A percentile compares a stretch with the other conserved stretches of the same genome.
These are phyloP conservation scores for Hypselothyrea guttata DNA, from an alignment of 2,888 invertebrate genomes.

Conservation along the genomic window DNA sequence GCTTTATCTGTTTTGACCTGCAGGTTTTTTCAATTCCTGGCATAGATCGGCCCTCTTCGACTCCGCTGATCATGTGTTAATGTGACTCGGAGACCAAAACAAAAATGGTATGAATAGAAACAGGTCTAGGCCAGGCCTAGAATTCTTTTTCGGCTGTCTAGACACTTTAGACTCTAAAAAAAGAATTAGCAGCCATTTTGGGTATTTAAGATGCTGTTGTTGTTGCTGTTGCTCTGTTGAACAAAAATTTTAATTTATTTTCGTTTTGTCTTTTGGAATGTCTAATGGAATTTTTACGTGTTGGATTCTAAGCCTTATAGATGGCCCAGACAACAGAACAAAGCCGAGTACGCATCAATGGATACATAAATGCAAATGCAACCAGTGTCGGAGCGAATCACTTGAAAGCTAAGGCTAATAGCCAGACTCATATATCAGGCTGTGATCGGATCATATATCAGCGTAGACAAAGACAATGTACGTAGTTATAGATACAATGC, in stretches of 20 bases:
- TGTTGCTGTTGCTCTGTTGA: slow-evolving; percentile 33
- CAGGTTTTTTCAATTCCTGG: slow-evolving; percentile 47
- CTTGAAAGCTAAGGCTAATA: slow-evolving; percentile 57
- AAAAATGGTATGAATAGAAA: slow-evolving; percentile 11
- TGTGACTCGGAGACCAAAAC: slow-evolving; percentile 21
- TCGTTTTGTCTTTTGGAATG: slow-evolving; percentile 29
- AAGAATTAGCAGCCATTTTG: slow-evolving; percentile 54
- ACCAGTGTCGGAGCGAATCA: slow-evolving; percentile 32
- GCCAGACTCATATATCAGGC: slow-evolving; percentile 56
- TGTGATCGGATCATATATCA: slow-evolving; percentile 27
- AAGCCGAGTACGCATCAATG: slow-evolving; percentile 20
- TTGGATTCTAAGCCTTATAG: slow-evolving; percentile 25
- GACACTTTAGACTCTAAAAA: slow-evolving; percentile 26
- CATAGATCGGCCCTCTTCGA: slow-evolving; percentile 19
- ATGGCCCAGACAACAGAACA: slow-evolving; percentile 17
- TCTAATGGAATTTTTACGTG: slow-evolving; percentile 30
- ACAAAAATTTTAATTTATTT: slow-evolving; percentile 47
- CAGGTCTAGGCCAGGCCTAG: slow-evolving; percentile 50
- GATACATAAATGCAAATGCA: slow-evolving; percentile 47
- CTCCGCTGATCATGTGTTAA: slow-evolving; percentile 43
- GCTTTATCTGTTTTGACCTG: slow-evolving; percentile 23
- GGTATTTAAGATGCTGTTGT: slow-evolving; percentile 36
- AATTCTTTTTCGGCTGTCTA: slow-evolving; percentile 45
- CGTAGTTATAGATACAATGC: slow-evolving; percentile 30
- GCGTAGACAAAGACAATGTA: slow-evolving; percentile 9